These are phyloP conservation scores for Melitaea cinxia DNA, from an alignment of 1,140 invertebrate species.

Conservation along the genomic window DNA sequence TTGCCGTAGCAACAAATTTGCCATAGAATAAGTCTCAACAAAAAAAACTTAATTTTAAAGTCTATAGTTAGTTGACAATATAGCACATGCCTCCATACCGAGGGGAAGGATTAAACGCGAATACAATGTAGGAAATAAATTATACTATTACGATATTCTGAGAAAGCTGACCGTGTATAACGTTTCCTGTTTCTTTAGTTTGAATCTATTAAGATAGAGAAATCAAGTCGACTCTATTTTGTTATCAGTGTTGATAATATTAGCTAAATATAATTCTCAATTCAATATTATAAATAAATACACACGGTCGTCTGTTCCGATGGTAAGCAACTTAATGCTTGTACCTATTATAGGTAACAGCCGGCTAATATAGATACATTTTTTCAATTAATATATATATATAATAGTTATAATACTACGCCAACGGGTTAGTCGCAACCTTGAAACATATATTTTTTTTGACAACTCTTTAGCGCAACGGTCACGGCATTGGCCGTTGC, in stretches of 20 bases:
- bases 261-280: not conserved
- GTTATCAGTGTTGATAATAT: slow-evolving; percentile 13
- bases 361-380: too few relatives aligned
- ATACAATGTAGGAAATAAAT: slow-evolving; percentile 24
- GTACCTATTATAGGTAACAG: too few relatives aligned
- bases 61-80: not conserved
- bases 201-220: slow-evolving; percentile 21
- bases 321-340: too few relatives aligned
- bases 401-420: too few relatives aligned
- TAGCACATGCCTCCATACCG: slow-evolving; percentile 9
- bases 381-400: too few relatives aligned
- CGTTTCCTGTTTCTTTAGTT: slow-evolving; percentile 24
- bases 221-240: slow-evolving; percentile 12
- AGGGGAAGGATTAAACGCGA: slow-evolving; percentile 20
- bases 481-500: too few relatives aligned
- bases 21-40: not conserved
- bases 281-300: too few relatives aligned
- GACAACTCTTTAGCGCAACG: too few relatives aligned
- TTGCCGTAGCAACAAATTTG: too few relatives aligned
- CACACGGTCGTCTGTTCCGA: too few relatives aligned
- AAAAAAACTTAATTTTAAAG: not conserved
- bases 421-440: too few relatives aligned
- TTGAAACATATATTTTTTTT: too few relatives aligned
- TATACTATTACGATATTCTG: slow-evolving; percentile 20
- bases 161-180: slow-evolving; percentile 17